Percentiles rank a stretch among this genome's conserved stretches.
These are phyloP conservation scores for Hipposideros larvatus DNA, from an alignment of 2,797 vertebrate species.

Conservation along the genomic window DNA sequence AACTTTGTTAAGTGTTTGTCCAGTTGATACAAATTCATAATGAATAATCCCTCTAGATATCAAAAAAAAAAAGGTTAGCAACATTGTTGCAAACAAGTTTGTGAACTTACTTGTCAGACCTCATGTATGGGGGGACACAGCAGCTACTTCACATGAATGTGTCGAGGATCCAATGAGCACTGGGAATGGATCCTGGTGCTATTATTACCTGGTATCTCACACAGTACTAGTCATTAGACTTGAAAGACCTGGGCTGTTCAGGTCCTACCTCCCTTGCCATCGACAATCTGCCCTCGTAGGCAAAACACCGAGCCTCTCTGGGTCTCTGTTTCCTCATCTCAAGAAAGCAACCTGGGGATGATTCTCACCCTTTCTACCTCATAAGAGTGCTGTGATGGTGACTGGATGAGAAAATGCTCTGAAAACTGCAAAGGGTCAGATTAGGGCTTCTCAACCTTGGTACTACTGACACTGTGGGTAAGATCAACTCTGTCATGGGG, in stretches of 20 bases:
- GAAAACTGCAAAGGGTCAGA: neutral
- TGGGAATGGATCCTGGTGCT: too few relatives aligned
- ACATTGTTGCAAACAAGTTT: too few relatives aligned
- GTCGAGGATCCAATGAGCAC: neutral
- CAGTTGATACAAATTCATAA: too few relatives aligned
- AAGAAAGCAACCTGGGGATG: neutral
- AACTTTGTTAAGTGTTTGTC: too few relatives aligned
- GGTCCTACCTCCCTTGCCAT: neutral
- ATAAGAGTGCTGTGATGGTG: neutral
- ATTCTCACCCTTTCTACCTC: neutral
- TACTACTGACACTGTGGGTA: too few relatives aligned
- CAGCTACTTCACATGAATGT: neutral
- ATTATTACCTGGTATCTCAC: too few relatives aligned
- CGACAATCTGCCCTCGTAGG: neutral
- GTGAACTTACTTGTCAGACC: too few relatives aligned
- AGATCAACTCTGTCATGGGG: neutral
- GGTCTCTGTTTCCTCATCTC: neutral
- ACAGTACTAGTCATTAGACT: neutral
- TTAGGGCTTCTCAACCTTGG: neutral
- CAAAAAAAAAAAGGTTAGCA: too few relatives aligned
- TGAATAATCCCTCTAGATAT: too few relatives aligned
- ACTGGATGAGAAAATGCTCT: neutral
- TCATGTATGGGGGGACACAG: too few relatives aligned
- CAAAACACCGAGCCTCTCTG: neutral
- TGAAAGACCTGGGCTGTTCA: neutral